Conservation (phyloP, 2,113 vertebrate species). For the Callipepla californica region DNA sequence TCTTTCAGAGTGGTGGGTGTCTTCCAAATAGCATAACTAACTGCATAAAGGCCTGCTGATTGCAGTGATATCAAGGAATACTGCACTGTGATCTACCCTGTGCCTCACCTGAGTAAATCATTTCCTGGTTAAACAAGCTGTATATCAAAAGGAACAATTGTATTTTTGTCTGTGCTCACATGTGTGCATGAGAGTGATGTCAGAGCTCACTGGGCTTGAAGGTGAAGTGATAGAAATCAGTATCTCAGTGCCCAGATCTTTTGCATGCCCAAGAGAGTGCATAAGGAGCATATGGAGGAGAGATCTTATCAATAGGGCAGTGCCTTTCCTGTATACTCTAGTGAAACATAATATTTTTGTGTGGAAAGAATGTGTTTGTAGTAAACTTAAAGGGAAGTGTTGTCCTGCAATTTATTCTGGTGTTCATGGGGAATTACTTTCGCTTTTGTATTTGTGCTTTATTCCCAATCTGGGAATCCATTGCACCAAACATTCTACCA, state of each 20-base stretch:
- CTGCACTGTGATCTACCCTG: not conserved
- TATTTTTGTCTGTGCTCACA: not conserved
- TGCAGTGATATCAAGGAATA: no score
- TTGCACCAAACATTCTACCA: not conserved
- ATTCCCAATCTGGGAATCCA: not conserved
- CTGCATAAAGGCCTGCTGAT: not conserved
- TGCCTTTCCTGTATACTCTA: not conserved
- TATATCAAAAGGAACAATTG: not conserved
- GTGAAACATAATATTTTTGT: not conserved
- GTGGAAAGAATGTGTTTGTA: not conserved
- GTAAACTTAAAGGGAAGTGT: not conserved
- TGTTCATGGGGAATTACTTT: not conserved
- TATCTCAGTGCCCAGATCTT: rapidly evolving
- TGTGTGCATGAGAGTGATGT: not conserved
- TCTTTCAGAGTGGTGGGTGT: not conserved
- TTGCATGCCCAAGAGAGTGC: not conserved
- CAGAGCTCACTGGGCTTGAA: not conserved
- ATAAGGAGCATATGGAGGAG: rapidly evolving
- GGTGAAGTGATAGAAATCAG: not conserved
- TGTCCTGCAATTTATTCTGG: not conserved
- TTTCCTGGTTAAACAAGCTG: not conserved
- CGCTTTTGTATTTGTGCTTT: not conserved
- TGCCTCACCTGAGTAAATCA: not conserved
- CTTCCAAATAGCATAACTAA: not conserved
- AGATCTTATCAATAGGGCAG: not conserved